Evolutionary conservation across 2,888 invertebrate species (phyloP), one percentile per base, ranked within the genome.

Genomic region (Gastrophysa polygoni): DNA sequence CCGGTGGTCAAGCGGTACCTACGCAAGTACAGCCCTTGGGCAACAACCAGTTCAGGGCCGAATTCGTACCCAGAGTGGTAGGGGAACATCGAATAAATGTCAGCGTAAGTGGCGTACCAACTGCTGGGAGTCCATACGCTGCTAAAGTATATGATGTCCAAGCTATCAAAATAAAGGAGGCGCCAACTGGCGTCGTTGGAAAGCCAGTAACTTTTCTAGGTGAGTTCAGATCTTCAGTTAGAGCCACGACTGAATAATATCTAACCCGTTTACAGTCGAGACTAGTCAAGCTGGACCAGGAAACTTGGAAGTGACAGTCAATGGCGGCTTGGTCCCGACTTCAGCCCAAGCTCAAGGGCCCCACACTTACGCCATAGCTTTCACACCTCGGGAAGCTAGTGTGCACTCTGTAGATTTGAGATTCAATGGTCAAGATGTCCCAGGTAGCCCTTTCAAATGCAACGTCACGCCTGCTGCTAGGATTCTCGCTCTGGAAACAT

Each of bases 231-330:
- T 4, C 21, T 4, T 20, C 24, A n/a, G n/a, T n/a, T n/a, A n/a
- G n/a, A n/a, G n/a, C n/a, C n/a, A n/a, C n/a, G n/a, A n/a, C n/a
- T 18, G 1, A 49, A 32, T 32, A 10, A 16, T 49, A 1, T 49
- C 44, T 24, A 47, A 44, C 11, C 24, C 10, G 17, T 47, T 58
- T 51, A 16, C 18, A 93, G 96, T 99, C 79, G 98, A 99, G 82
- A 98, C 98, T 11, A 95, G 96, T 78, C 95, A 96, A 81, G 98
- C 98, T 3, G 99, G 98, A 16, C 96, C 98, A 0, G 99, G 99
- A 18, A 98, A 99, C 82, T 84, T 99, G 46, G 98, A 99, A 82
- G 98, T 99, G 62, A 96, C 97, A 0, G 98, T 99, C 24, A 98
- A 99, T 78, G 96, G 97, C 6, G 98, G 98, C 0, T 88, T 96